Base-by-base conservation (phyloP, 2,888 invertebrate species). In the Subacronicta megacephala region DNA sequence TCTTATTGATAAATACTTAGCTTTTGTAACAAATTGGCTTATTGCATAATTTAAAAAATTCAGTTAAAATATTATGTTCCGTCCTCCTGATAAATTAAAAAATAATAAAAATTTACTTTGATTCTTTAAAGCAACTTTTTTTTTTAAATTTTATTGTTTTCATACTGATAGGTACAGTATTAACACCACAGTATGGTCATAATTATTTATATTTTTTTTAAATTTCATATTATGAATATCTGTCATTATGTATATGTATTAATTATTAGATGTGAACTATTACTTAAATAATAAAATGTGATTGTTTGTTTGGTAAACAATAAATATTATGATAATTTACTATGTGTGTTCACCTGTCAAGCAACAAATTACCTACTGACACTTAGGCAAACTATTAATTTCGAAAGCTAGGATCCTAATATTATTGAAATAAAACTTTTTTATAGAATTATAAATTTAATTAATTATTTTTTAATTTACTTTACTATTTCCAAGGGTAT, bases 271-370 rank as follows among this genome's bases (percentile, higher is more conserved):
- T 83, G 81, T 85, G 77, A 81, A 75, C 64, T 80, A 72, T 83
- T 82, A 81, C 60, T 77, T 83, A 77, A 62, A 69, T 71, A 76
- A 78, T 72, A 58, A 80, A 84, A 83, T 83, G 81, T 85, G 82
- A 84, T 84, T 82, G 69, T 83, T 87, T 77, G 69, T 86, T 87
- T 85, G 84, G 84, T 90, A 89, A 81, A 85, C 90, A 90, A 88
- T 89, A 90, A 92, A 91, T 85, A 83, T 82, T 83, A 77, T 75
- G 68, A 54, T 60, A 54, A 57, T 64, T 75, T 68, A 58, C 47
- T 20, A 42, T 47, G 54, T 58, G 59, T 70, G n/a, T 57, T 66
- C 55, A 44, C 44, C 62, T 36, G 3, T 6, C 12, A 9, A 26
- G 10, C 1, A 15, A 37, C 7, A 16, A 23, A 23, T 36, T 12